A percentile compares a stretch with the other conserved stretches of the same genome.
Evolutionary conservation across 1,140 invertebrate genomes (phyloP).

Genomic region (Philaenus spumarius): DNA sequence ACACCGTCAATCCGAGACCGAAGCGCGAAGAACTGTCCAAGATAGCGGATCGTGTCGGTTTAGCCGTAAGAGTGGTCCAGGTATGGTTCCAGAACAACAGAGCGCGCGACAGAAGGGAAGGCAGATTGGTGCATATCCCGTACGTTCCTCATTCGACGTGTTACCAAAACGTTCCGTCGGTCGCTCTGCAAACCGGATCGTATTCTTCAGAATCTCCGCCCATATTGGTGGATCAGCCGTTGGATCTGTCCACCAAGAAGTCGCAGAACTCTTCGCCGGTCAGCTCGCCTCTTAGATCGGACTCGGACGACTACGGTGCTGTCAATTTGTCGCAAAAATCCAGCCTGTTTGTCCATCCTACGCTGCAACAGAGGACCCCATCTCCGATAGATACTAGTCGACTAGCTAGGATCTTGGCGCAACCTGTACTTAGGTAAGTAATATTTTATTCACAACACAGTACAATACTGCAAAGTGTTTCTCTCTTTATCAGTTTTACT

Average conservation of each 20-base stretch:
- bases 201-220: constrained; percentile 30
- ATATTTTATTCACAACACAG: no score
- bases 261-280: constrained; percentile 42
- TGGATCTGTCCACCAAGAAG: constrained; percentile 82
- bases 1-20: constrained; percentile 82
- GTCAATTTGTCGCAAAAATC: constrained; percentile 35
- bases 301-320: constrained; percentile 26
- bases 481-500: no score
- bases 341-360: constrained; percentile 21
- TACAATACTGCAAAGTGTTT: no score
- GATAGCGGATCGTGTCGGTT: constrained; percentile 83
- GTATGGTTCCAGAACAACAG: constrained; percentile 98
- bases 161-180: constrained; percentile 13
- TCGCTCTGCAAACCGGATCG: constrained; percentile 3
- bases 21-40: constrained; percentile 86
- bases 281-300: constrained; percentile 34
- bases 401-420: constrained; percentile 43
- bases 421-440: constrained; percentile 33
- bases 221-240: constrained; percentile 61
- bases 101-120: constrained; percentile 78
- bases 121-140: constrained; percentile 49
- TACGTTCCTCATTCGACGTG: constrained; percentile 32
- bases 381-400: constrained; percentile 26
- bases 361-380: constrained; percentile 24
- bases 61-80: constrained; percentile 90